Evolutionary conservation across 2,113 vertebrate species (phyloP).

Genomic region (Balaenoptera acutorostrata): DNA sequence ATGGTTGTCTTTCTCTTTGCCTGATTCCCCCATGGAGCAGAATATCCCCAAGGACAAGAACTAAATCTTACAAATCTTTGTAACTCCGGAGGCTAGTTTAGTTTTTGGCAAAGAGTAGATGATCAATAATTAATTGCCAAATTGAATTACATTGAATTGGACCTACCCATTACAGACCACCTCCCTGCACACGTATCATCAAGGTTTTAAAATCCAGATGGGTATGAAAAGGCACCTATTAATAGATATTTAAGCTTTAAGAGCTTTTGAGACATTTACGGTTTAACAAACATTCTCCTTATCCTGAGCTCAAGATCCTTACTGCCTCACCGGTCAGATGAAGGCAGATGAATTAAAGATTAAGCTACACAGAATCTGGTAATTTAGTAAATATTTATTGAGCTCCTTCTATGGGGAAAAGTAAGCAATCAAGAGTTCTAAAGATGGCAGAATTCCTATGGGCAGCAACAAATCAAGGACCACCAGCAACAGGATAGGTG

Average conservation of each 20-base stretch:
- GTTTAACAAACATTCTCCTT: background rate
- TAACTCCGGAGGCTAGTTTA: background rate
- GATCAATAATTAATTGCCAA: conserved; percentile 13
- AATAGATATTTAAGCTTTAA: background rate
- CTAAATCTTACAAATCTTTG: background rate
- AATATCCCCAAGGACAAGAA: background rate
- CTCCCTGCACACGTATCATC: background rate
- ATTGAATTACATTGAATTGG: background rate
- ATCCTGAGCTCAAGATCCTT: background rate
- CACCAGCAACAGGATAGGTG: background rate
- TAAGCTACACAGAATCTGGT: background rate
- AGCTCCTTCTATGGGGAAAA: background rate
- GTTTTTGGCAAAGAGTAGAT: background rate
- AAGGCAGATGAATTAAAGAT: background rate
- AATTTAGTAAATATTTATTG: background rate
- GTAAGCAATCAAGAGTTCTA: background rate
- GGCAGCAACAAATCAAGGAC: background rate
- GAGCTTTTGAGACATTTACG: background rate
- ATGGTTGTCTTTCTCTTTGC: background rate
- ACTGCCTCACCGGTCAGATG: background rate
- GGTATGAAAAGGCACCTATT: background rate
- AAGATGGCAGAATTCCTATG: background rate
- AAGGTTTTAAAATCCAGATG: background rate
- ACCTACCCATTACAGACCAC: background rate
- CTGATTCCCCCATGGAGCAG: background rate